A percentile compares a stretch with the other conserved stretches of the same genome.
phyloP scores from a whole-genome alignment of 2,888 invertebrate species.

The Pediacus dermestoides region DNA sequence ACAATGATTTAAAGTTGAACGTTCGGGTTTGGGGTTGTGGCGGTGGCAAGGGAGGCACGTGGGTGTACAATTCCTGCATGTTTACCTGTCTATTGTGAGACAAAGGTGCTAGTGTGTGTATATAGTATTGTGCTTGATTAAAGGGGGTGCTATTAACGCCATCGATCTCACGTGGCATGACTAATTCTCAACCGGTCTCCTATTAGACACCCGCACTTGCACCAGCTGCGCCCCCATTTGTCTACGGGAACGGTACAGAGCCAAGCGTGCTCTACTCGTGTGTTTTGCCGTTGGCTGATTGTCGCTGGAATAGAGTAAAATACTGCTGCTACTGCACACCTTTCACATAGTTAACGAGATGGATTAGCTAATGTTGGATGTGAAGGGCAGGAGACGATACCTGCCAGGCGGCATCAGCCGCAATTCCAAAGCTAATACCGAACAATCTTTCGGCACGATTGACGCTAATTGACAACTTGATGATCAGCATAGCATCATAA shows the following conservation, averaged over 20 bases:
- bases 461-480: no score
- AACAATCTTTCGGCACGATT: no score
- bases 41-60: conserved; percentile 3
- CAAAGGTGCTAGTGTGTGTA: conserved; percentile 27
- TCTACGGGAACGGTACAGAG: conserved; percentile 27
- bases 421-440: no score
- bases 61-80: conserved; percentile 19
- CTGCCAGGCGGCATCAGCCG: no score
- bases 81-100: conserved; percentile 27
- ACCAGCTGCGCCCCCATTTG: conserved; percentile 44
- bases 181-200: conserved; percentile 41
- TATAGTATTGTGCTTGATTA: conserved; percentile 36
- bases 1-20: no score
- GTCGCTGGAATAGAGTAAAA: conserved; percentile 8
- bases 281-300: not conserved
- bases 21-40: no score
- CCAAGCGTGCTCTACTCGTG: conserved; percentile 1
- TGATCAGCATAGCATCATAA: no score
- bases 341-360: no score
- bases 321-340: no score
- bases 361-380: no score
- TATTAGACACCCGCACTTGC: conserved; percentile 38
- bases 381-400: no score
- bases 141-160: conserved; percentile 40
- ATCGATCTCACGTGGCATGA: conserved; percentile 44